A percentile compares a stretch with the other conserved stretches of the same genome.
These are phyloP conservation scores for Daubentonia madagascariensis DNA, from an alignment of 2,113 vertebrate species.

Conservation along the genomic window DNA sequence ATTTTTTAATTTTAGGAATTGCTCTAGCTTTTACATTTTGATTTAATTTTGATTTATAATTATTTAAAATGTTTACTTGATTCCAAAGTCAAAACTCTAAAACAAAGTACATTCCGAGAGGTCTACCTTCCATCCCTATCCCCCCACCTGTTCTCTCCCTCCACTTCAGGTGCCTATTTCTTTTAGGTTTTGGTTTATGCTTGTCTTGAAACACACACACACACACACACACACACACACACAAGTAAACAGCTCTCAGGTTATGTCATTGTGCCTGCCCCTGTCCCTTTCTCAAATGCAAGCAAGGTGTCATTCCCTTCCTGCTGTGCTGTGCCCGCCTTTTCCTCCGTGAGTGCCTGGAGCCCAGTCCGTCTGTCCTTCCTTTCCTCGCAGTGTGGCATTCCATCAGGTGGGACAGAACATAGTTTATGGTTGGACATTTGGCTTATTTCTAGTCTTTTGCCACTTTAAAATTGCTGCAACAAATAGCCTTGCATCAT, in stretches of 20 bases:
- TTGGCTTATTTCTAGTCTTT: not conserved
- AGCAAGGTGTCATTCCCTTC: rapidly evolving
- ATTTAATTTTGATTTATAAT: slow-evolving; percentile 2
- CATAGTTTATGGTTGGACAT: not conserved
- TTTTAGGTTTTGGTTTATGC: not conserved
- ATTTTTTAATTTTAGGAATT: slow-evolving; percentile 16
- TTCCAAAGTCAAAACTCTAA: not conserved
- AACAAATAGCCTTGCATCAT: not conserved
- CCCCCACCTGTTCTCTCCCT: too few species aligned
- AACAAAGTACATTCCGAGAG: not conserved
- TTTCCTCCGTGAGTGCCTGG: rapidly evolving
- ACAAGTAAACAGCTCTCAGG: not conserved
- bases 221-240: not conserved
- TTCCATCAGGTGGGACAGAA: not conserved
- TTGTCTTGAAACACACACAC: not conserved
- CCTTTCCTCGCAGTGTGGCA: rapidly evolving
- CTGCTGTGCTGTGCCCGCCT: not conserved
- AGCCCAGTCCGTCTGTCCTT: rapidly evolving
- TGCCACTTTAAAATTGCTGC: not conserved
- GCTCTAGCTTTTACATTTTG: not conserved
- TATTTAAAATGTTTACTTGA: not conserved
- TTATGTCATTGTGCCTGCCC: rapidly evolving
- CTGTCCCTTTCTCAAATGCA: not conserved
- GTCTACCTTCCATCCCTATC: not conserved
- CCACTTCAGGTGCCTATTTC: not conserved